Conservation (phyloP, 2,888 invertebrate species). For the Nipponacmea schrenckii region DNA sequence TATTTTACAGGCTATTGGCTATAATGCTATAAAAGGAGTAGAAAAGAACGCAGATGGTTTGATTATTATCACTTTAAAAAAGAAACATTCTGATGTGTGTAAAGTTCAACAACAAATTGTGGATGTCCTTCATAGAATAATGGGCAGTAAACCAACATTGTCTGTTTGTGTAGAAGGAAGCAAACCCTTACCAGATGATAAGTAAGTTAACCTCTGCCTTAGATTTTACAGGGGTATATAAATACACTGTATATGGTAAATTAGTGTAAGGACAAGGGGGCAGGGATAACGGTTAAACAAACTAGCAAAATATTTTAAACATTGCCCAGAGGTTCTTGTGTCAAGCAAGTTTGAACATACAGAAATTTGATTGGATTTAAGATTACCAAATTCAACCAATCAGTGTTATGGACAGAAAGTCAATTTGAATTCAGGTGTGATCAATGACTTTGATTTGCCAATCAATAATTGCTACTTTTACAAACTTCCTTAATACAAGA, state of each 20-base stretch:
- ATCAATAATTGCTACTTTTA: too few species aligned
- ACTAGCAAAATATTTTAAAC: neutral
- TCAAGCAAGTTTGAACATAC: too few species aligned
- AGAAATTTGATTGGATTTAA: too few species aligned
- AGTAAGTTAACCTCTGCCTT: constrained; percentile 61
- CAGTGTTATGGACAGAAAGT: too few species aligned
- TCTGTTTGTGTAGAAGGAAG: constrained; percentile 81
- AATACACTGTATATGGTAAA: too few species aligned
- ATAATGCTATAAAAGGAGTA: constrained; percentile 82
- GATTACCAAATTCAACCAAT: too few species aligned
- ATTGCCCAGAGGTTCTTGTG: too few species aligned
- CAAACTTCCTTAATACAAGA: too few species aligned
- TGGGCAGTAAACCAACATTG: constrained; percentile 88
- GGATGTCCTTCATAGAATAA: constrained; percentile 58
- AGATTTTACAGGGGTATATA: neutral
- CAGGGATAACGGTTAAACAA: neutral
- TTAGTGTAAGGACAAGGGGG: too few species aligned
- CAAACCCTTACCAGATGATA: constrained; percentile 81
- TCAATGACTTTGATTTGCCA: too few species aligned
- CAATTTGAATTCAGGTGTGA: too few species aligned
- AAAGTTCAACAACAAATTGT: constrained; percentile 77
- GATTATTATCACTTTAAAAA: constrained; percentile 85
- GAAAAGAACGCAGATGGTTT: constrained; percentile 91
- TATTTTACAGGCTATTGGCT: constrained; percentile 81
- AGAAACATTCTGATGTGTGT: constrained; percentile 82